These are phyloP conservation scores for Sitta carolinensis DNA, from an alignment of 2,797 vertebrate genomes.

Conservation along the genomic window DNA sequence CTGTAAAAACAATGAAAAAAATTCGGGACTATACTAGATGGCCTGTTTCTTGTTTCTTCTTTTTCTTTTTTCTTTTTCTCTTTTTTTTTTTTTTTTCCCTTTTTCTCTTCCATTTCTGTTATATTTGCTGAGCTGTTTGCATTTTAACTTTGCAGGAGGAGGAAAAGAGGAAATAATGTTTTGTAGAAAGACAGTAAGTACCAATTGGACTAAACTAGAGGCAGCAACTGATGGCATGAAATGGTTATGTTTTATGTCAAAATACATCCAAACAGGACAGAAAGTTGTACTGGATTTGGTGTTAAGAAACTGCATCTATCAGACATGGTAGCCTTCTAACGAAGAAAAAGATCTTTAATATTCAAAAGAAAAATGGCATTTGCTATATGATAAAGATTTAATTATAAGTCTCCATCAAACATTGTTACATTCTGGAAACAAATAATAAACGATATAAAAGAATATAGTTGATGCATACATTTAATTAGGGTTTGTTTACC, in stretches of 20 bases:
- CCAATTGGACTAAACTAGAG: slow-evolving; percentile 12
- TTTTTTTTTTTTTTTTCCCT: not conserved
- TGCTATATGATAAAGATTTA: not conserved
- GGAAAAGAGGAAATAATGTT: not conserved
- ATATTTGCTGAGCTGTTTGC: not conserved
- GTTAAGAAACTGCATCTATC: not conserved
- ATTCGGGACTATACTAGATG: not conserved
- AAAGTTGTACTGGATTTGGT: slow-evolving; percentile 23
- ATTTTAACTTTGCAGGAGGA: not conserved
- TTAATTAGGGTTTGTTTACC: slow-evolving; percentile 49
- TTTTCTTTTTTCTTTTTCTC: not conserved
- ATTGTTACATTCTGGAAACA: not conserved
- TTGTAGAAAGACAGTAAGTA: slow-evolving; percentile 54
- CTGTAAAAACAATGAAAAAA: slow-evolving; percentile 9
- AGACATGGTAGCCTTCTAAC: not conserved
- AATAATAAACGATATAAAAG: not conserved
- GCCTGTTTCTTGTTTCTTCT: slow-evolving; percentile 5
- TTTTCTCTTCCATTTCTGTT: not conserved
- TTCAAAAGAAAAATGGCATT: not conserved
- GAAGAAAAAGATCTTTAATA: not conserved
- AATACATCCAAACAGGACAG: slow-evolving; percentile 32
- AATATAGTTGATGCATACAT: not conserved
- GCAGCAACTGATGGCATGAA: not conserved
- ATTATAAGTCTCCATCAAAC: not conserved
- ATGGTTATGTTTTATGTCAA: not conserved